Base-by-base conservation (phyloP, 2,888 invertebrate genomes). In the Calameuta idolon region DNA sequence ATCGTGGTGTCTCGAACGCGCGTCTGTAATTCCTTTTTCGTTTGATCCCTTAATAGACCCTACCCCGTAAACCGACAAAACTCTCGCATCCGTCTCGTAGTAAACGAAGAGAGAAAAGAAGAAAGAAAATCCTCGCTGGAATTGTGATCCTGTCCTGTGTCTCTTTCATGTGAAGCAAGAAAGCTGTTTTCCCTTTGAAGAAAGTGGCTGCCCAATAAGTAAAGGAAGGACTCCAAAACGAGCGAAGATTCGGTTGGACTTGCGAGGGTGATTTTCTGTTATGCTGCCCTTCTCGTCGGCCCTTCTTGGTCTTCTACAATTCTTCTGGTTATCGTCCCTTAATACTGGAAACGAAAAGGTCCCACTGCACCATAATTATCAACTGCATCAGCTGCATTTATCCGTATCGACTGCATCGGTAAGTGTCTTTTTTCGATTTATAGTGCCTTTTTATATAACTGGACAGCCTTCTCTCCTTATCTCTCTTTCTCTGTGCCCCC, bases 1-100 rank as follows among this genome's bases (percentile, higher is more conserved):
- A 69, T 73, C 71, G 81, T 78, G 78, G 55, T 71, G 71, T 71
- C 30, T 71, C 71, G 30, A 31, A 31, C 71, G 71, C 71, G 71
- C 71, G 30, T 71, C 71, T 34, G 71, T 30, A 34, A 71, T 31
- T 71, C 55, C 23, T 55, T 55, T 55, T 31, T 71, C 71, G 71
- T 31, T 71, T 71, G 30, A 34, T 34, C 30, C 71, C 71, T 71
- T 71, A 34, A 34, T 34, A 71, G 71, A 71, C 71, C 30, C 71
- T 31, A 71, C 23, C 55, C 55, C 55, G 55, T 55, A 55, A 55
- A 55, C 55, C 55, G 23, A 23, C 23, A 55, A 23, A 9, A 37
- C 23, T 23, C 40, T 40, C 23, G 1, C 23, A 2, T 55, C 55
- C 23, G 23, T 15, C 55, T 55, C 55, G 55, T 55, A 23, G 55